Evolutionary conservation across 2,888 invertebrate species (phyloP).

Genomic region (Erynnis tages): DNA sequence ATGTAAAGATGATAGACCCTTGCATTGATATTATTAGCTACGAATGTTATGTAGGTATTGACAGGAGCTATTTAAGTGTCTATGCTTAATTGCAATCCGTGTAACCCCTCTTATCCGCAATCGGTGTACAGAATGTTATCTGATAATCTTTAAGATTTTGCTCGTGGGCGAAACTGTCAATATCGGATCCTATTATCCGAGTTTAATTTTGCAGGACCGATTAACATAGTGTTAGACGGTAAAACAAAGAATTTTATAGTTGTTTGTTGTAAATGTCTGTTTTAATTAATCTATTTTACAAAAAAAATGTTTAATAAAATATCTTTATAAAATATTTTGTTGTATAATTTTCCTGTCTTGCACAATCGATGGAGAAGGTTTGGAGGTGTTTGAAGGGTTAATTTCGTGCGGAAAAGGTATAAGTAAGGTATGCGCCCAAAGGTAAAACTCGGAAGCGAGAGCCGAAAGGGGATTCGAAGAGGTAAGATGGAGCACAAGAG

Average conservation of each 20-base stretch:
- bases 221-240: conserved; percentile 69
- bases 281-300: conserved; percentile 81
- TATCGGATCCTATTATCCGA: conserved; percentile 47
- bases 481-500: conserved; percentile 43
- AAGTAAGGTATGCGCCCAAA: conserved; percentile 41
- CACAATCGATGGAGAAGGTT: not conserved
- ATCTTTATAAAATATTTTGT: conserved; percentile 69
- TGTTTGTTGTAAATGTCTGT: conserved; percentile 81
- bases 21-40: not conserved
- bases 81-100: conserved; percentile 43
- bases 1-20: not conserved
- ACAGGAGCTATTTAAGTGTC: not conserved
- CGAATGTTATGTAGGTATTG: not conserved
- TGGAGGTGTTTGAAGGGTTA: conserved; percentile 5
- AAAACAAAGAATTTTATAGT: conserved; percentile 79
- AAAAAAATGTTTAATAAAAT: conserved; percentile 80
- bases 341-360: conserved; percentile 40
- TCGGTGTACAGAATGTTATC: conserved; percentile 56
- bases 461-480: conserved; percentile 45
- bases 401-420: conserved; percentile 4
- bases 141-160: not conserved
- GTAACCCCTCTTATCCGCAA: conserved; percentile 56
- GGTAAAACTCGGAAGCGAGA: conserved; percentile 41
- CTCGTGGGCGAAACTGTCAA: conserved; percentile 38
- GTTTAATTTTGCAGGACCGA: conserved; percentile 60